Conservation (phyloP, 2,113 vertebrate genomes). For the Eleginops maclovinus region DNA sequence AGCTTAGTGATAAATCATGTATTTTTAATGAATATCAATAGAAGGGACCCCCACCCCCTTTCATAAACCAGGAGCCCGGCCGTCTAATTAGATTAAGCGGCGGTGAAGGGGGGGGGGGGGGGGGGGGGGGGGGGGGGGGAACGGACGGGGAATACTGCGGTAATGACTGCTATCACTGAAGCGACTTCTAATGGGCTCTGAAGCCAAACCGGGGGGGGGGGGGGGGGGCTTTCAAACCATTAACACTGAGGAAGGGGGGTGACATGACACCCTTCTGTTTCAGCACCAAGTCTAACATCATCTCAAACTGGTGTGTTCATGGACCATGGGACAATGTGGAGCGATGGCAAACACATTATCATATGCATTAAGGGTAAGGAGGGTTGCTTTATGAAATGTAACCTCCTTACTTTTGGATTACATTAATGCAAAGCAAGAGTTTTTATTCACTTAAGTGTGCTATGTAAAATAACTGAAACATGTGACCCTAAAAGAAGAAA, state of each 20-base stretch:
- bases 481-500: too few species aligned
- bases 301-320: neutral
- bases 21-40: slow-evolving; percentile 97
- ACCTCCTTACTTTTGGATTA: too few species aligned
- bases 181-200: slow-evolving; percentile 94
- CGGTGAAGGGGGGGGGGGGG: slow-evolving; percentile 93
- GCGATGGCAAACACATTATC: neutral
- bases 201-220: slow-evolving; percentile 91
- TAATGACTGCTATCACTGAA: slow-evolving; percentile 90
- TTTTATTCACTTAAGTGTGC: too few species aligned
- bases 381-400: too few species aligned
- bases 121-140: too few species aligned
- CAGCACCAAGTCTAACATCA: slow-evolving; percentile 1
- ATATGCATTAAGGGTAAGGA: too few species aligned
- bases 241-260: slow-evolving; percentile 87
- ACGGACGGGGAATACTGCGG: slow-evolving; percentile 89
- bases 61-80: slow-evolving; percentile 87
- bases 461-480: too few species aligned
- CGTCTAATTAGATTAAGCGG: slow-evolving; percentile 96
- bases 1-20: slow-evolving; percentile 94
- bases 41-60: slow-evolving; percentile 73
- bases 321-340: neutral
- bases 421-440: too few species aligned
- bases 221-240: slow-evolving; percentile 86
- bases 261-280: slow-evolving; percentile 65